phyloP scores from a whole-genome alignment of 2,113 vertebrate species.

The Dromiciops gliroides region DNA sequence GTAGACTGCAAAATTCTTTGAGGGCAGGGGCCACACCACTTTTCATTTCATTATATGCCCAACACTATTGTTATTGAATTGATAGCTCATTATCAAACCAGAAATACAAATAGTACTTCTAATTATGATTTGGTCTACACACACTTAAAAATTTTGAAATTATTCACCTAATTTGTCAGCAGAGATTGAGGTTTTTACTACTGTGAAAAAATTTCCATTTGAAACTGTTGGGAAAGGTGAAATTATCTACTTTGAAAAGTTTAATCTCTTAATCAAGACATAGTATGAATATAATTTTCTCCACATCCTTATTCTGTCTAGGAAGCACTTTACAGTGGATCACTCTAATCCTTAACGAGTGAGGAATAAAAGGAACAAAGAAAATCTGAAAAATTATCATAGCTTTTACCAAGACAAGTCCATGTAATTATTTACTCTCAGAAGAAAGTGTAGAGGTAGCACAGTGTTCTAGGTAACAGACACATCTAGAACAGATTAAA shows the following conservation, averaged over 20 bases:
- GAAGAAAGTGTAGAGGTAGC: background rate
- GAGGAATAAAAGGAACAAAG: background rate
- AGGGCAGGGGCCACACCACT: background rate
- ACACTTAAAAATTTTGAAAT: background rate
- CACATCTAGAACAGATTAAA: background rate
- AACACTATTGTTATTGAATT: background rate
- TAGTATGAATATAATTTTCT: conserved; percentile 1
- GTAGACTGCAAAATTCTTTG: background rate
- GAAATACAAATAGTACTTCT: background rate
- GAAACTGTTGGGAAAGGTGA: background rate
- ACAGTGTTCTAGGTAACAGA: background rate
- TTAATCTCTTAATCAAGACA: conserved; percentile 31
- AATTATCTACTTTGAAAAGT: conserved; percentile 47
- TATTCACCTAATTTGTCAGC: background rate
- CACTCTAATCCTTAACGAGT: conserved; percentile 6
- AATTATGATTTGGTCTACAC: conserved; percentile 19
- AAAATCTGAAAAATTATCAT: conserved; percentile 26
- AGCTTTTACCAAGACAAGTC: conserved; percentile 30
- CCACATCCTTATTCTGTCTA: conserved; percentile 6
- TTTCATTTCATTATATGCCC: background rate
- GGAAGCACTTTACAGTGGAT: conserved; percentile 6
- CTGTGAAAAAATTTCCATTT: conserved; percentile 48
- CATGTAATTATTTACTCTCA: conserved; percentile 14
- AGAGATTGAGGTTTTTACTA: conserved; percentile 16
- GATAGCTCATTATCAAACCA: background rate